Conservation (phyloP, 2,888 invertebrate genomes). For the Laspeyria flexula region DNA sequence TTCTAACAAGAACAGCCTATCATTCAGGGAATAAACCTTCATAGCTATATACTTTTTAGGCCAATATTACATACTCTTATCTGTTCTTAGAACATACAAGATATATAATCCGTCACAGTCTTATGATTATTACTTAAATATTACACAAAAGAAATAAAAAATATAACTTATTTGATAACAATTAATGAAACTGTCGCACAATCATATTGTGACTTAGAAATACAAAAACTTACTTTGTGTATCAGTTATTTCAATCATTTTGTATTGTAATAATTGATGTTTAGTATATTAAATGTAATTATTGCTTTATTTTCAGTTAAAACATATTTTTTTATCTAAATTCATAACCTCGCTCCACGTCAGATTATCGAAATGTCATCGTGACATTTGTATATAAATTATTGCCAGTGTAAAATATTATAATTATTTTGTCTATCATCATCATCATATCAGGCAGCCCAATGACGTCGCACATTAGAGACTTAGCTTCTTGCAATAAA, state of each 20-base stretch:
- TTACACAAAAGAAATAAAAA: constrained; percentile 76
- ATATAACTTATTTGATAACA: constrained; percentile 12
- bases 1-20: too few relatives aligned
- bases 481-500: too few relatives aligned
- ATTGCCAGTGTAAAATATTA: constrained; percentile 2
- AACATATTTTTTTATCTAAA: constrained; percentile 36
- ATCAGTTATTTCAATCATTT: constrained; percentile 94
- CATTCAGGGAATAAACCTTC: too few relatives aligned
- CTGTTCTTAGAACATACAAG: too few relatives aligned
- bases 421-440: too few relatives aligned
- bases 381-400: constrained; percentile 16
- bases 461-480: too few relatives aligned
- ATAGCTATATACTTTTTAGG: too few relatives aligned
- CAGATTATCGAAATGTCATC: constrained; percentile 28
- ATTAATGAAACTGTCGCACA: not conserved
- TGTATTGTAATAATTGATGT: constrained; percentile 47
- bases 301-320: constrained; percentile 23
- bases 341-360: constrained; percentile 47
- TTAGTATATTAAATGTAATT: constrained; percentile 20
- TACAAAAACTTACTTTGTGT: constrained; percentile 90
- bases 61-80: too few relatives aligned
- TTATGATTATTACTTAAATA: too few relatives aligned
- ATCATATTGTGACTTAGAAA: constrained; percentile 14
- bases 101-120: too few relatives aligned
- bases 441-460: too few relatives aligned